Evolutionary conservation across 2,888 invertebrate genomes (phyloP).

Genomic region (Aspidiotus destructor): DNA sequence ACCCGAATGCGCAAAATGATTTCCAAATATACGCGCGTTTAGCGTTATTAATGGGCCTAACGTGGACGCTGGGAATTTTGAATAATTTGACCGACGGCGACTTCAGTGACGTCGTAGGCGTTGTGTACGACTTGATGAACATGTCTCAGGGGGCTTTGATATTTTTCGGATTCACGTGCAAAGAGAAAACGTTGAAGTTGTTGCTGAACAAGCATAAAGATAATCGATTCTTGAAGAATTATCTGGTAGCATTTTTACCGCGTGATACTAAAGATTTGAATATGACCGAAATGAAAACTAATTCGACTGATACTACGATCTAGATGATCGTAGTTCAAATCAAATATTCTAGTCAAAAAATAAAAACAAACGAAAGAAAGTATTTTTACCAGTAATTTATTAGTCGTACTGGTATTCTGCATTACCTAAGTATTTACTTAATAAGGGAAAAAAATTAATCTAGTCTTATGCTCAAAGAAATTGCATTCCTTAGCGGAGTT

Average conservation of each 20-base stretch:
- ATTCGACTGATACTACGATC: no score
- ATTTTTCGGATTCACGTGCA: conserved; percentile 45
- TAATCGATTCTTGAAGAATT: conserved; percentile 6
- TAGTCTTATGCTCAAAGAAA: no score
- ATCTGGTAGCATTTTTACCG: conserved; percentile 6
- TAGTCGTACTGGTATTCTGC: no score
- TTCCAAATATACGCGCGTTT: conserved; percentile 44
- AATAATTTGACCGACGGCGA: conserved; percentile 41
- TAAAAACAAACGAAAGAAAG: no score
- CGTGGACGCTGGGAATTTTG: conserved; percentile 43
- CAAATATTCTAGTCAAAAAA: no score
- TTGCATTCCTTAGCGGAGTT: no score
- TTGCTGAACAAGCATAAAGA: conserved; percentile 11
- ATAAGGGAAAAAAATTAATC: no score
- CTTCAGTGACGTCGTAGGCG: conserved; percentile 42
- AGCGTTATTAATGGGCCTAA: conserved; percentile 46
- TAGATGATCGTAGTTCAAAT: no score
- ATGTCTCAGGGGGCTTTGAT: conserved; percentile 47
- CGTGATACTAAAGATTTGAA: no score
- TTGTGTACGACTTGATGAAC: conserved; percentile 45
- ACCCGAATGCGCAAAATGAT: conserved; percentile 39
- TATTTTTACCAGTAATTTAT: no score
- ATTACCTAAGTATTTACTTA: no score
- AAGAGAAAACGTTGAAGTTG: conserved; percentile 16
- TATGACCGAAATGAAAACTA: no score